Conservation (phyloP, 2,113 vertebrate species). For the Gnathonemus echidnorhynchus region DNA sequence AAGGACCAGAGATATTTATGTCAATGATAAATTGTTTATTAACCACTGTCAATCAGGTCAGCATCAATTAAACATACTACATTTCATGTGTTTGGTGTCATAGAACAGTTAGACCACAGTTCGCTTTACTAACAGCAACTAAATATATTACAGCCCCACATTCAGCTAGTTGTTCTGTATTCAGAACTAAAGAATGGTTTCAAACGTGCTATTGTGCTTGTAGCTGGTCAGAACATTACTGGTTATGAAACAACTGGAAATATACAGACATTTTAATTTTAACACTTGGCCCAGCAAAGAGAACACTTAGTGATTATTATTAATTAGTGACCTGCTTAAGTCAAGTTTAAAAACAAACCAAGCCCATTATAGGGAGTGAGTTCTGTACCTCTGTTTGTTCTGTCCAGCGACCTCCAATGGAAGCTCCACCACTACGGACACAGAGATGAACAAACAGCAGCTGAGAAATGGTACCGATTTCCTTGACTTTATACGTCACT, state of each 20-base stretch:
- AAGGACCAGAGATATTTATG: too few relatives aligned
- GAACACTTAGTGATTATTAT: not conserved
- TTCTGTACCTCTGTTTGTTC: not conserved
- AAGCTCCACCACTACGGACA: too few relatives aligned
- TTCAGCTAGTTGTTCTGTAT: not conserved
- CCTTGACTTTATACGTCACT: too few relatives aligned
- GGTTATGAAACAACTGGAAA: not conserved
- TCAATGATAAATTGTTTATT: too few relatives aligned
- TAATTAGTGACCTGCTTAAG: not conserved
- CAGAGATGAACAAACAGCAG: too few relatives aligned
- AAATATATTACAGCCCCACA: not conserved
- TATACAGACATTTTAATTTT: not conserved
- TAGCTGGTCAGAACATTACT: not conserved
- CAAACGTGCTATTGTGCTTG: not conserved
- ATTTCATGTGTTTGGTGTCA: not conserved
- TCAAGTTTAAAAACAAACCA: not conserved
- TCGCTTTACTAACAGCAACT: too few relatives aligned
- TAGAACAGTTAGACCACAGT: not conserved
- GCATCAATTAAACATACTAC: not conserved
- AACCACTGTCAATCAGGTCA: too few relatives aligned
- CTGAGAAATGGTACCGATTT: too few relatives aligned
- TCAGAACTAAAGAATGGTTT: not conserved
- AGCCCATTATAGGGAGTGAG: not conserved
- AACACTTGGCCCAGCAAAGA: not conserved
- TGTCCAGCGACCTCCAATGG: too few relatives aligned